Conservation (phyloP, 2,888 invertebrate species). For the Gasteruption jaculator region DNA sequence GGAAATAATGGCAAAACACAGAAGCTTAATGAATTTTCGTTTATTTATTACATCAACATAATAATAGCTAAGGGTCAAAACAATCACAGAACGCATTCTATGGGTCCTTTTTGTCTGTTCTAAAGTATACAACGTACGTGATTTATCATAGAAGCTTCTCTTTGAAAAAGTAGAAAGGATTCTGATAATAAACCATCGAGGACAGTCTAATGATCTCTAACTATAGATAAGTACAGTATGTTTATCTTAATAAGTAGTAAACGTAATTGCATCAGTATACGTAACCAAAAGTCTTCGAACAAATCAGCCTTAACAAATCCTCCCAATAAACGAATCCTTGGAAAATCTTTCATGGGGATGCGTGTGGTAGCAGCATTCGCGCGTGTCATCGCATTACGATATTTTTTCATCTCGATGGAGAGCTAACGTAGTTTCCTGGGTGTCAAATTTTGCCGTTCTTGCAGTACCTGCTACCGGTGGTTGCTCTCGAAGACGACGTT, state of each 20-base stretch:
- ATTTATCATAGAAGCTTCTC: too few relatives aligned
- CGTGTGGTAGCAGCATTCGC: conserved; percentile 25
- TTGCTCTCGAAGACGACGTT: too few relatives aligned
- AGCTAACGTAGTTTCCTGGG: too few relatives aligned
- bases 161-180: conserved; percentile 3
- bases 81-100: conserved; percentile 39
- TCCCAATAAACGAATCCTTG: conserved; percentile 26
- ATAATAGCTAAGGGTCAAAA: conserved; percentile 39
- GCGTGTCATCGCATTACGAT: not conserved
- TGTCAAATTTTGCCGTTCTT: too few relatives aligned
- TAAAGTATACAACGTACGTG: conserved; percentile 3
- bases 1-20: not conserved
- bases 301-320: conserved; percentile 34
- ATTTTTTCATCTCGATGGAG: too few relatives aligned
- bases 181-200: conserved; percentile 2
- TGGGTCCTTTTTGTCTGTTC: conserved; percentile 8
- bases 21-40: conserved; percentile 17
- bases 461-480: too few relatives aligned
- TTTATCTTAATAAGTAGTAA: conserved; percentile 27
- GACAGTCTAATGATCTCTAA: conserved; percentile 29
- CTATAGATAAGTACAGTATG: conserved; percentile 26
- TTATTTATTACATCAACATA: conserved; percentile 46
- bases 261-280: conserved; percentile 27
- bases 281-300: conserved; percentile 27
- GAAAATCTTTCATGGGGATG: conserved; percentile 25